phyloP scores from a whole-genome alignment of 2,797 vertebrate genomes.

The Triplophysa bombifrons region DNA sequence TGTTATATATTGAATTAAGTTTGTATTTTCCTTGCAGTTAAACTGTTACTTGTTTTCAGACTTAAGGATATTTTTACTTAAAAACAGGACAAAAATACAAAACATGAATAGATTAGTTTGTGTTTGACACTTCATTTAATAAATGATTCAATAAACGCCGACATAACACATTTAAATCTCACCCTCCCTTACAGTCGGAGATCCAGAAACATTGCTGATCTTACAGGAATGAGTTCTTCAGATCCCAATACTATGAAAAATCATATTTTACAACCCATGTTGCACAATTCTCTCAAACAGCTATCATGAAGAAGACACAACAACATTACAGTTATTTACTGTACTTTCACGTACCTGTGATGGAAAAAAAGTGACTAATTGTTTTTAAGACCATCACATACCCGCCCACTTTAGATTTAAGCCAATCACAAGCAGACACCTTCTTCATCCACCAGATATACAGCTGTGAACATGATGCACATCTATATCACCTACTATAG shows the following conservation, averaged over 20 bases:
- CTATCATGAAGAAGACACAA: background rate
- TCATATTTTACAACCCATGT: too few species aligned
- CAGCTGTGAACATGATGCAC: too few species aligned
- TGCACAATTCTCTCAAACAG: background rate
- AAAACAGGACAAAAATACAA: too few species aligned
- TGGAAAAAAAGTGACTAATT: background rate
- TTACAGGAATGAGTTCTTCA: background rate
- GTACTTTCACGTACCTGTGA: background rate
- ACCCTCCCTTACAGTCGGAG: slow-evolving; percentile 15
- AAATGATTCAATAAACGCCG: slow-evolving; percentile 5
- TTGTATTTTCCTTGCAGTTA: too few species aligned
- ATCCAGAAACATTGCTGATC: slow-evolving; percentile 10
- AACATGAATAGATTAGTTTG: background rate
- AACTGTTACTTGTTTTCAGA: too few species aligned
- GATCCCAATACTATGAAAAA: too few species aligned
- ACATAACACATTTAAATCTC: slow-evolving; percentile 9
- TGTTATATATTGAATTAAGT: too few species aligned
- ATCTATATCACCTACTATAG: too few species aligned
- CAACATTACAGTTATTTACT: background rate
- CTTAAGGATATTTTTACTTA: too few species aligned
- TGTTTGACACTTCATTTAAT: background rate
- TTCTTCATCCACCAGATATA: too few species aligned
- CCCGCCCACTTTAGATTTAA: background rate
- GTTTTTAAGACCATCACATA: background rate
- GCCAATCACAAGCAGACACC: background rate